These are phyloP conservation scores for Daphoenositta chrysoptera DNA, from an alignment of 2,113 vertebrate species.

Conservation along the genomic window DNA sequence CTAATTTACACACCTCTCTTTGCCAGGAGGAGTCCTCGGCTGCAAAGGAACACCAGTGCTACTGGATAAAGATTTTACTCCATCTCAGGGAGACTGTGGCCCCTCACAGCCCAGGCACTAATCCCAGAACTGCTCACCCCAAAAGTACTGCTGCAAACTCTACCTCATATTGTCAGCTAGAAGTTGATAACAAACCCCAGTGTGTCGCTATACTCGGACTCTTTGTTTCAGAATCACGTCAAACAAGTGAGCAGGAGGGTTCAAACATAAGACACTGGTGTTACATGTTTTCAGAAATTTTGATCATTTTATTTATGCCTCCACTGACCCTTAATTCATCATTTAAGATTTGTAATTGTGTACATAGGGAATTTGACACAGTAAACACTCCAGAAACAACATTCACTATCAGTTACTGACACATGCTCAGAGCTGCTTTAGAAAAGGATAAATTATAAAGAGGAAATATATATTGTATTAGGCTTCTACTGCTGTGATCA, in stretches of 20 bases:
- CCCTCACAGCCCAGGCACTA: background rate
- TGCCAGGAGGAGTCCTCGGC: background rate
- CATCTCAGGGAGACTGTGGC: background rate
- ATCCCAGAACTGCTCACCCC: background rate
- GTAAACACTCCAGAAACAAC: background rate
- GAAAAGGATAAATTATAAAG: background rate
- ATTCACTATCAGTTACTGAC: background rate
- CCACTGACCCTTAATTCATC: background rate
- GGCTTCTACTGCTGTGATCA: background rate
- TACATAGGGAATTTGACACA: background rate
- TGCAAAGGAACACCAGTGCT: background rate
- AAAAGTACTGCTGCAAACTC: background rate
- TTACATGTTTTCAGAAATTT: background rate
- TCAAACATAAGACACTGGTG: background rate
- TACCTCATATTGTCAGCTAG: background rate
- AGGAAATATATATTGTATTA: background rate
- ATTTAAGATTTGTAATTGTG: background rate
- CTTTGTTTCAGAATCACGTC: background rate
- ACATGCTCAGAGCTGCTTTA: background rate
- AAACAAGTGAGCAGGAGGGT: background rate
- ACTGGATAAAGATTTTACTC: background rate
- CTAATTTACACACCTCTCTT: background rate
- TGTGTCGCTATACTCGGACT: background rate
- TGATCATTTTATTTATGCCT: background rate
- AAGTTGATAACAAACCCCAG: rapidly evolving